phyloP scores from a whole-genome alignment of 2,888 invertebrate genomes.

The Callimorpha dominula region DNA sequence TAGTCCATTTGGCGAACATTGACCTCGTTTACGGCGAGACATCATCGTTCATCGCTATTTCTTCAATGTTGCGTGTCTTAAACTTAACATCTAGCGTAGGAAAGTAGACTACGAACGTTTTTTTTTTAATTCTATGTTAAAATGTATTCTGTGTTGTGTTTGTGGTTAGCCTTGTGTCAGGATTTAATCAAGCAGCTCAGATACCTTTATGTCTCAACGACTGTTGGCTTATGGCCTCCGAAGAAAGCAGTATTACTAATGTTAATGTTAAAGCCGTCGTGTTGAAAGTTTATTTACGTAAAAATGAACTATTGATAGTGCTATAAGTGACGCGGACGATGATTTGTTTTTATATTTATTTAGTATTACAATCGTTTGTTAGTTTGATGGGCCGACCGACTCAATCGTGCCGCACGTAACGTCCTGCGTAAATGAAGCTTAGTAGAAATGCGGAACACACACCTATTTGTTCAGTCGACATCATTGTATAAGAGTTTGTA shows the following conservation, averaged over 20 bases:
- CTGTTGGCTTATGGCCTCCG: not conserved
- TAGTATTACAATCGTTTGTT: conserved; percentile 52
- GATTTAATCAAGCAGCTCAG: conserved; percentile 8
- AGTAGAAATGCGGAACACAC: conserved; percentile 86
- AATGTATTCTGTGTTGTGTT: not conserved
- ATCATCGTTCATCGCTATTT: conserved; percentile 50
- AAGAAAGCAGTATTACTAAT: not conserved
- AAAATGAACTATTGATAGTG: not conserved
- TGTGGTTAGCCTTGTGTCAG: conserved; percentile 1
- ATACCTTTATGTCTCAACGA: not conserved
- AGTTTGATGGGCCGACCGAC: conserved; percentile 59
- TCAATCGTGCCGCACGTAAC: conserved; percentile 71
- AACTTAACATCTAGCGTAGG: conserved; percentile 29
- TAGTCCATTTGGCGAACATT: conserved; percentile 76
- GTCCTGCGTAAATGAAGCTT: conserved; percentile 81
- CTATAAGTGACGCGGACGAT: not conserved
- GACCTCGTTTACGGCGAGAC: conserved; percentile 65
- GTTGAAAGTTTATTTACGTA: not conserved
- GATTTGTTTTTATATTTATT: conserved; percentile 34
- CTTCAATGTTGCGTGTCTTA: conserved; percentile 49
- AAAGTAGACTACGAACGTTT: conserved; percentile 24
- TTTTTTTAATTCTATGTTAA: not conserved
- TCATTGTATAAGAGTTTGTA: conserved; percentile 86
- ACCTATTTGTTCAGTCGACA: conserved; percentile 85
- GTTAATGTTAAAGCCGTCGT: not conserved